phyloP scores from a whole-genome alignment of 2,797 vertebrate genomes.

The Pangasius djambal region DNA sequence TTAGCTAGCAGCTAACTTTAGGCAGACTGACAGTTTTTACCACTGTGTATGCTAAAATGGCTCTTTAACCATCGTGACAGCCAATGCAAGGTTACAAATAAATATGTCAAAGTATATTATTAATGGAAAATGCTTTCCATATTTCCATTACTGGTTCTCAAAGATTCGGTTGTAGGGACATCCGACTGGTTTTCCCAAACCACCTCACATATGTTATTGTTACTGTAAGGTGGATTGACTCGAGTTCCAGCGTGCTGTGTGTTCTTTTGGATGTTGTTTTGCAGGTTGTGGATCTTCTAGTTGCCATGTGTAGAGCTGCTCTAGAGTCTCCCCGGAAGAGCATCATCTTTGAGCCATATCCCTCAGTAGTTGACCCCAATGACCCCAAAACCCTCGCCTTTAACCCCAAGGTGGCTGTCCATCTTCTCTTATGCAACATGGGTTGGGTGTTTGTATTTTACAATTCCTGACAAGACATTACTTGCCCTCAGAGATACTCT shows the following conservation, averaged over 20 bases:
- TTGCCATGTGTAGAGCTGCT: conserved; percentile 98
- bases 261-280: conserved; percentile 19
- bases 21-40: no score
- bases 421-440: conserved; percentile 20
- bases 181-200: background rate
- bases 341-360: conserved; percentile 99
- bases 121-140: no score
- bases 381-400: conserved; percentile 99
- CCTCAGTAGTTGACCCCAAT: conserved; percentile 96
- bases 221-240: background rate
- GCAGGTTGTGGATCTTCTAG: conserved; percentile 95
- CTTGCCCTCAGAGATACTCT: background rate
- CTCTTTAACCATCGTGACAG: no score
- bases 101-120: background rate
- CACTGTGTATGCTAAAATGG: no score
- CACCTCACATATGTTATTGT: background rate
- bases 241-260: background rate
- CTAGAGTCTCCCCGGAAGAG: conserved; percentile 97
- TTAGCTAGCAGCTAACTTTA: no score
- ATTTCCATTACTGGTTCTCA: no score
- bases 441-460: background rate
- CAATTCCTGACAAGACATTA: background rate
- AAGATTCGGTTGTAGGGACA: background rate
- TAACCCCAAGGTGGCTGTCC: conserved; percentile 91
- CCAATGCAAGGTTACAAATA: background rate